These are phyloP conservation scores for Opisthograptis luteolata DNA, from an alignment of 2,888 invertebrate species.

Conservation along the genomic window DNA sequence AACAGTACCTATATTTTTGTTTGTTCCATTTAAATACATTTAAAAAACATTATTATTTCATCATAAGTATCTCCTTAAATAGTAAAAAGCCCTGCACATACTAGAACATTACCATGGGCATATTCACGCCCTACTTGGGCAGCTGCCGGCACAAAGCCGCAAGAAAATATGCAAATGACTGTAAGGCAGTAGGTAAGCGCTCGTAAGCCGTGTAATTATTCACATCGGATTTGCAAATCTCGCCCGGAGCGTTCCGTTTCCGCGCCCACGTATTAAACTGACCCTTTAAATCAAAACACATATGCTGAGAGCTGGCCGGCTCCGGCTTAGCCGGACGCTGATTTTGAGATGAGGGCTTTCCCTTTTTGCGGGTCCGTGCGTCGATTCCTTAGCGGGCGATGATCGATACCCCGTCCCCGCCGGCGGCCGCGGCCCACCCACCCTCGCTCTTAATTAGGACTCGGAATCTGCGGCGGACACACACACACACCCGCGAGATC, in stretches of 20 bases:
- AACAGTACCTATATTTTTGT: too few relatives aligned
- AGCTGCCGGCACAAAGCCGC: constrained; percentile 65
- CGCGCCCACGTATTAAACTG: constrained; percentile 76
- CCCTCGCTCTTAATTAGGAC: constrained; percentile 93
- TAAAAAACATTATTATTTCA: not conserved
- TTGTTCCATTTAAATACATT: too few relatives aligned
- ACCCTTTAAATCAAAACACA: constrained; percentile 84
- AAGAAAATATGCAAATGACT: constrained; percentile 83
- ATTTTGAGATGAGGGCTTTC: constrained; percentile 81
- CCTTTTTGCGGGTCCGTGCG: constrained; percentile 83
- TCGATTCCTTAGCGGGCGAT: constrained; percentile 83
- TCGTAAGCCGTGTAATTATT: constrained; percentile 84
- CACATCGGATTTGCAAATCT: constrained; percentile 82
- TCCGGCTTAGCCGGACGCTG: constrained; percentile 78
- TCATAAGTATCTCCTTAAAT: not conserved
- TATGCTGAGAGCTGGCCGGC: constrained; percentile 79
- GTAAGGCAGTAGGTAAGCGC: constrained; percentile 83
- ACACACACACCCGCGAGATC: constrained; percentile 82
- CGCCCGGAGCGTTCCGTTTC: constrained; percentile 77
- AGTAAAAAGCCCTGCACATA: constrained; percentile 13
- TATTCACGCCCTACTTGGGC: constrained; percentile 55
- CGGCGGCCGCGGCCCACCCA: constrained; percentile 74
- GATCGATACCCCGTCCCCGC: constrained; percentile 81
- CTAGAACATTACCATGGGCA: constrained; percentile 40
- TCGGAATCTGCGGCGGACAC: constrained; percentile 93